A percentile compares a stretch with the other conserved stretches of the same genome.
These are phyloP conservation scores for Chirona hameri DNA, from an alignment of 2,888 invertebrate species.

Conservation along the genomic window DNA sequence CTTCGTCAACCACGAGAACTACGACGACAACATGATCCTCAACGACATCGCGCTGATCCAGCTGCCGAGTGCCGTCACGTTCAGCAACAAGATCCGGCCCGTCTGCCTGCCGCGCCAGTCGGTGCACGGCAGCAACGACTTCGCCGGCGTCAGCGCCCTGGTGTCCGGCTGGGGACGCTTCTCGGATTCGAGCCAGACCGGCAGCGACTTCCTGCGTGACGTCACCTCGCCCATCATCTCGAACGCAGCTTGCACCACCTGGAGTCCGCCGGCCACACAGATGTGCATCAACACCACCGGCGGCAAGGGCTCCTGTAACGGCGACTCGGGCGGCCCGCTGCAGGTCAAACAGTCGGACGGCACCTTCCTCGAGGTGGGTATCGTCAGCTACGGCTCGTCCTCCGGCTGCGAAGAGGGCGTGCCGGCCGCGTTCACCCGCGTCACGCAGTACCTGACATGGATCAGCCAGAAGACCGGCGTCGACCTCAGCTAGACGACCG, in stretches of 20 bases:
- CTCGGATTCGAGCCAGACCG: neutral
- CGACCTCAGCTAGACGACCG: no score
- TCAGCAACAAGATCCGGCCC: constrained; percentile 33
- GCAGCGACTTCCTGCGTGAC: constrained; percentile 1
- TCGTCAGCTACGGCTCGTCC: constrained; percentile 13
- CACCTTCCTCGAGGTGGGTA: neutral
- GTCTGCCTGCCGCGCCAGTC: constrained; percentile 33
- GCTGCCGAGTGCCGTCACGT: constrained; percentile 31
- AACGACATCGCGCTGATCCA: constrained; percentile 35
- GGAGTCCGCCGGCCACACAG: neutral
- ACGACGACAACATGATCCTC: constrained; percentile 23
- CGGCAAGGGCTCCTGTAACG: constrained; percentile 9
- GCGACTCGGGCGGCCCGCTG: constrained; percentile 3
- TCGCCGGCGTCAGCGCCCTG: neutral
- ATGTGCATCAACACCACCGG: neutral
- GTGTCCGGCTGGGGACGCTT: constrained; percentile 4
- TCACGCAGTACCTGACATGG: neutral
- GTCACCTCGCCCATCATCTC: neutral
- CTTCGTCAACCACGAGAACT: constrained; percentile 33
- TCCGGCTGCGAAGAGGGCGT: constrained; percentile 6
- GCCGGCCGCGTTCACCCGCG: constrained; percentile 12
- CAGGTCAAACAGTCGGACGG: neutral
- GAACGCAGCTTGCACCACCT: neutral
- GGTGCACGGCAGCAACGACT: neutral
- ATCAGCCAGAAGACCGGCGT: neutral